Base-by-base conservation (phyloP, 2,797 vertebrate species). In the Melanotaenia boesemani region DNA sequence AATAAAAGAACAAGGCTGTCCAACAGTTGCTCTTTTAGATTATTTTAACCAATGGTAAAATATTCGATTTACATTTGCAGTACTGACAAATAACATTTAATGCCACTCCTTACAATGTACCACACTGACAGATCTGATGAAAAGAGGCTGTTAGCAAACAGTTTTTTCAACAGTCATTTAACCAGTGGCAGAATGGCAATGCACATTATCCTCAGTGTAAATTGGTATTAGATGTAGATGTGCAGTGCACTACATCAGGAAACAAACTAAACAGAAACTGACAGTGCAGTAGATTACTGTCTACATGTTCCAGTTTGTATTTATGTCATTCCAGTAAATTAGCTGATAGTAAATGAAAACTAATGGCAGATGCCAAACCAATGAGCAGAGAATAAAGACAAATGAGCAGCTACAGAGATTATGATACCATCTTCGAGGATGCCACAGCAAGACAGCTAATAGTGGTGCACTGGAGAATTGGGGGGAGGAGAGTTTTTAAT, bases 141-240 rank as follows among this genome's bases (percentile, higher is more conserved):
- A 84, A 87, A 79, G 26, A 59, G 62, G 46, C 62, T 83, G 63
- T 39, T 79, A 30, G 5, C 24, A 9, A 67, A 44, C 26, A 72
- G 28, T 84, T 67, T 80, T 72, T 72, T 77, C 67, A 65, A 66
- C 74, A 52, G 50, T 67, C 12, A 63, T 54, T 72, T 56, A 71
- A 67, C 11, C 7, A 11, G 39, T 59, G 52, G 37, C 66, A 67
- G 34, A 24, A 37, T 39, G 62, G 72, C 66, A 72, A 70, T 56
- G 24, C 0, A 0, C 37, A 9, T 57, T 10, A 5, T 65, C 56
- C 55, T 8, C 44, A 60, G n/a, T 37, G 63, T 20, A 50, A 64
- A 71, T 41, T 57, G 44, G 68, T 60, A 36, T 44, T 0, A 30
- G 2, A 28, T 13, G 64, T 46, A 48, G 62, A 63, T 37, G 11